A percentile compares a stretch with the other conserved stretches of the same genome.
phyloP scores from a whole-genome alignment of 2,797 vertebrate genomes.

The Nothura maculosa region DNA sequence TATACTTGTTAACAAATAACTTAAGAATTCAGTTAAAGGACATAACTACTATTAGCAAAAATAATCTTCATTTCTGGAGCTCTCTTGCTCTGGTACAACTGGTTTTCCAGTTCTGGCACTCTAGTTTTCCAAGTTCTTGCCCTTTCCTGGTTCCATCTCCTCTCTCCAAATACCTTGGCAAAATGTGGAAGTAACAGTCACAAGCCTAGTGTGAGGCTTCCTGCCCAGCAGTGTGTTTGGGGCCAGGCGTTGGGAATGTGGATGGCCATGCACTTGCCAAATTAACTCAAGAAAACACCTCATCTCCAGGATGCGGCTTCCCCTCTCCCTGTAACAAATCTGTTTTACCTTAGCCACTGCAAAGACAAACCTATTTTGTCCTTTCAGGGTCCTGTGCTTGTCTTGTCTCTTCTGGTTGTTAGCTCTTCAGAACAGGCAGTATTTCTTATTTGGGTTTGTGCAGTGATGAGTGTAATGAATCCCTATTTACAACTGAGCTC shows the following conservation, averaged over 20 bases:
- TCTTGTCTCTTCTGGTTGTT: not conserved
- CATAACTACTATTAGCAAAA: not conserved
- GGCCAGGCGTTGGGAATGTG: not conserved
- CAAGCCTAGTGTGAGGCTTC: not conserved
- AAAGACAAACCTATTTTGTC: not conserved
- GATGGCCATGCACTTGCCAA: not conserved
- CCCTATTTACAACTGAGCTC: accelerated
- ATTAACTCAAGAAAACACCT: not conserved
- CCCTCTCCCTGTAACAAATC: not conserved
- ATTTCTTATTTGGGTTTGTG: not conserved
- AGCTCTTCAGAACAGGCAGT: not conserved
- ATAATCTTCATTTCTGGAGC: not conserved
- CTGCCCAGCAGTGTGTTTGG: not conserved
- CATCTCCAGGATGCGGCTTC: not conserved
- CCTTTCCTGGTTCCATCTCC: not conserved
- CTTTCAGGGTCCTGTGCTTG: not conserved
- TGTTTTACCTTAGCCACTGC: not conserved
- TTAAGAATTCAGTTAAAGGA: not conserved
- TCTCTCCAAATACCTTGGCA: not conserved
- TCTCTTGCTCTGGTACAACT: not conserved
- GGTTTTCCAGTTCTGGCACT: too few species aligned
- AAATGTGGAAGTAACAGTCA: not conserved
- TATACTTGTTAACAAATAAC: accelerated
- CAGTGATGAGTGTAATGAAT: not conserved
- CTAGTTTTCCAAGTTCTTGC: not conserved